Evolutionary conservation across 1,140 invertebrate species (phyloP).

Genomic region (Fragariocoptes setiger): DNA sequence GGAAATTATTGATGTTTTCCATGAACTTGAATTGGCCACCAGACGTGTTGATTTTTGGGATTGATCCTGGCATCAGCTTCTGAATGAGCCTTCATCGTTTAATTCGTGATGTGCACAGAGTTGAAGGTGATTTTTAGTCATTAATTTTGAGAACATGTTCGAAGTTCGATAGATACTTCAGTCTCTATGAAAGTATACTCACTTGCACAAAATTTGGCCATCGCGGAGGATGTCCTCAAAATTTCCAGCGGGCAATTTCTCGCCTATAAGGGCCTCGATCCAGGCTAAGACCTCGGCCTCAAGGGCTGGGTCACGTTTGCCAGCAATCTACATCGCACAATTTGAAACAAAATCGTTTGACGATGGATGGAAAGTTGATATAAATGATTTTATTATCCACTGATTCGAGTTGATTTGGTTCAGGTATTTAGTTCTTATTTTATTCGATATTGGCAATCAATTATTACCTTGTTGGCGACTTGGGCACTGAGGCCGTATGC

Average conservation of each 20-base stretch:
- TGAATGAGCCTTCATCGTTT: slow-evolving; percentile 59
- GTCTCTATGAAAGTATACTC: slow-evolving; percentile 3
- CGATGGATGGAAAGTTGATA: neutral
- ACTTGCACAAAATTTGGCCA: slow-evolving; percentile 55
- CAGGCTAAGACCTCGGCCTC: slow-evolving; percentile 63
- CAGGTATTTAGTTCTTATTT: too few relatives aligned
- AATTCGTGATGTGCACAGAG: too few relatives aligned
- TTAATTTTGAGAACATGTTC: neutral
- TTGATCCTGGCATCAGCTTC: slow-evolving; percentile 41
- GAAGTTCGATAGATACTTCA: slow-evolving; percentile 1
- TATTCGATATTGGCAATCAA: neutral
- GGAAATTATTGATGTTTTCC: slow-evolving; percentile 81
- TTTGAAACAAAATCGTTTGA: neutral
- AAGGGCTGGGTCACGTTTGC: slow-evolving; percentile 52
- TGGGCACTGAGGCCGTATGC: slow-evolving; percentile 14
- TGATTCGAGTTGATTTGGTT: neutral
- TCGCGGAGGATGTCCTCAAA: slow-evolving; percentile 68
- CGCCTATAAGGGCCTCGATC: slow-evolving; percentile 54
- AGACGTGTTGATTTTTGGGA: slow-evolving; percentile 51
- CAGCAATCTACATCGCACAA: slow-evolving; percentile 38
- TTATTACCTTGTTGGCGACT: slow-evolving; percentile 14
- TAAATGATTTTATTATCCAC: neutral
- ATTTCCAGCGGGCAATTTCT: slow-evolving; percentile 40
- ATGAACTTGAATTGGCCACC: slow-evolving; percentile 77
- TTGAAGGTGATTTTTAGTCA: neutral